Conservation (phyloP, 2,888 invertebrate species). For the Apocheima hispidaria region DNA sequence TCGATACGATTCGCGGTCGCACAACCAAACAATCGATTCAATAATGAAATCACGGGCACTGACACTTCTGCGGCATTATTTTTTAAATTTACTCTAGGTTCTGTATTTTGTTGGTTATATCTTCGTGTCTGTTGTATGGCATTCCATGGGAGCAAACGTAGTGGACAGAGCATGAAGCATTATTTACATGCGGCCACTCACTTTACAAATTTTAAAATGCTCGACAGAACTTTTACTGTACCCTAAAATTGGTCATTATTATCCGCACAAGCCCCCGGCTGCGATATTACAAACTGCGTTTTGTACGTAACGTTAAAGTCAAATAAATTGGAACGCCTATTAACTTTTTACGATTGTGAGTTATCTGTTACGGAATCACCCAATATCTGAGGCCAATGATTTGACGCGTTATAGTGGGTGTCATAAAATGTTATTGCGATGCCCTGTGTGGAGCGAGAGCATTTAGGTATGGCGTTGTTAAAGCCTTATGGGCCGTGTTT, state of each 20-base stretch:
- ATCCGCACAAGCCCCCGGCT: constrained; percentile 39
- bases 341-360: constrained; percentile 55
- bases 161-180: constrained; percentile 24
- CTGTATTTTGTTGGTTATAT: too few species aligned
- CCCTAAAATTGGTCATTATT: constrained; percentile 44
- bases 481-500: constrained; percentile 22
- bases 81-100: too few species aligned
- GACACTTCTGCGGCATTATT: too few species aligned
- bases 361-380: constrained; percentile 49
- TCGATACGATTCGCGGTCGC: too few species aligned
- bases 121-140: too few species aligned
- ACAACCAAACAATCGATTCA: too few species aligned
- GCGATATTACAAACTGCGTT: constrained; percentile 54
- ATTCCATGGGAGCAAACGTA: too few species aligned
- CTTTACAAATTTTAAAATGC: constrained; percentile 36
- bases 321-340: constrained; percentile 55
- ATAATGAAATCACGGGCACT: too few species aligned
- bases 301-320: constrained; percentile 52
- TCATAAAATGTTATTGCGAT: constrained; percentile 35
- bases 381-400: constrained; percentile 50
- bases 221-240: constrained; percentile 43
- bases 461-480: constrained; percentile 29
- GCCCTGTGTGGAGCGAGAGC: constrained; percentile 23
- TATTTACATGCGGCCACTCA: constrained; percentile 15
- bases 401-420: constrained; percentile 48